Base-by-base conservation (phyloP, 1,140 invertebrate genomes). In the Ostrea edulis region DNA sequence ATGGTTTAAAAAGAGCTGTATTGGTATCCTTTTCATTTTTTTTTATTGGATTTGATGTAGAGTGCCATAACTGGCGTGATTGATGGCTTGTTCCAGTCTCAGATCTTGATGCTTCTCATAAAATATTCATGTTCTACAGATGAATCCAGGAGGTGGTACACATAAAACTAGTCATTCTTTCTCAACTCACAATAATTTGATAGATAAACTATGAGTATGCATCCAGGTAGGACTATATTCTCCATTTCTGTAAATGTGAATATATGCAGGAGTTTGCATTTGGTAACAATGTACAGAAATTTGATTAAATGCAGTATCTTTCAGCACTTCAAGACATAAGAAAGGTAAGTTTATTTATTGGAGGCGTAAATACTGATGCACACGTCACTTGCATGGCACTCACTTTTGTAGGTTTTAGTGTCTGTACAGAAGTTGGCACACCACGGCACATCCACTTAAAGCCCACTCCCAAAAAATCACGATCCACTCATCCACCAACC, bases 381-480 rank as follows among this genome's bases (percentile, higher is more conserved):
- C 25, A 77, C 9, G 14, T 77, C 25, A 77, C 4, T 77, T 77
- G 68, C 68, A 77, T 22, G 14, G 25, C 25, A 29, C 29, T 44
- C 25, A 77, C 68, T 77, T 71, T 77, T 77, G 68, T 77, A 77
- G 68, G 68, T 77, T 22, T 77, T 77, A 77, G 68, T 29, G 68
- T 77, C 25, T 77, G 68, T 25, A 77, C 68, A 77, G 68, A 77
- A 77, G 68, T 77, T 77, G 68, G 68, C 68, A 77, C 68, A 77
- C 68, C 68, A 29, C 22, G 68, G 25, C 68, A 77, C 25, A 77
- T 77, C 25, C 22, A 29, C 11, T 29, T 77, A 77, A 77, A 77
- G 68, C 68, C 68, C 68, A 77, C 68, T 25, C 68, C 68, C 29
- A 77, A 77, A 77, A 77, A 77, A 35, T 77, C 68, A 29, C 68